Percentiles rank a stretch among this genome's conserved stretches.
Evolutionary conservation across 2,113 vertebrate genomes (phyloP).

Genomic region (Pelmatolapia mariae): DNA sequence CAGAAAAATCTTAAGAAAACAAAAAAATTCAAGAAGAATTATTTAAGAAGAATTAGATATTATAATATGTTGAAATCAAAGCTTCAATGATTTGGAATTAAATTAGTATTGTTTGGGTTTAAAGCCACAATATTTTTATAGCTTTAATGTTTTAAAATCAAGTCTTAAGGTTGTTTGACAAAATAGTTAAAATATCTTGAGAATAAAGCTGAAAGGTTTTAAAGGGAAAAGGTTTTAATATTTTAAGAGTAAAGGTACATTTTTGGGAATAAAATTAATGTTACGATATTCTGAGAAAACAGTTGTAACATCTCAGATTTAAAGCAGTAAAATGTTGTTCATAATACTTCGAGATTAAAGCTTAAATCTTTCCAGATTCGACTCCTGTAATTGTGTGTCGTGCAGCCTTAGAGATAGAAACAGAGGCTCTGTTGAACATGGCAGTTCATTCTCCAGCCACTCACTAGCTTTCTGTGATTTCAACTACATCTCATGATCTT

Average conservation of each 20-base stretch:
- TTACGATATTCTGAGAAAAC: not conserved
- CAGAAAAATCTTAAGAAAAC: not conserved
- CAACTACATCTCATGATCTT: not conserved
- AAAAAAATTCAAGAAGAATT: not conserved
- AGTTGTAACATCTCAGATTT: not conserved
- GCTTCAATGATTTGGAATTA: not conserved
- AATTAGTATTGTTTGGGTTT: not conserved
- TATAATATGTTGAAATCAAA: not conserved
- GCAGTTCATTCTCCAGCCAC: not conserved
- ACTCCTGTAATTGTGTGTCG: not conserved
- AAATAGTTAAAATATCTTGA: not conserved
- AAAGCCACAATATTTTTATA: not conserved
- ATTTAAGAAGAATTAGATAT: not conserved
- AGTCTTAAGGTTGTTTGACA: not conserved
- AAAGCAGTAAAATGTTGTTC: not conserved
- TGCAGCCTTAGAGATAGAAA: not conserved
- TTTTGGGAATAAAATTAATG: not conserved
- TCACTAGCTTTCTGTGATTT: not conserved
- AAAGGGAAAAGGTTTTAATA: not conserved
- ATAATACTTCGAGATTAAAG: fast-evolving
- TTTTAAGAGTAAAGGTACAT: not conserved
- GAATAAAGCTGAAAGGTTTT: not conserved
- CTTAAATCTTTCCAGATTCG: not conserved
- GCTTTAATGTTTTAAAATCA: not conserved
- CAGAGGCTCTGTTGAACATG: not conserved